Percentiles rank a stretch among this genome's conserved stretches.
phyloP scores from a whole-genome alignment of 2,113 vertebrate species.

The Ivindomyrus marchei region DNA sequence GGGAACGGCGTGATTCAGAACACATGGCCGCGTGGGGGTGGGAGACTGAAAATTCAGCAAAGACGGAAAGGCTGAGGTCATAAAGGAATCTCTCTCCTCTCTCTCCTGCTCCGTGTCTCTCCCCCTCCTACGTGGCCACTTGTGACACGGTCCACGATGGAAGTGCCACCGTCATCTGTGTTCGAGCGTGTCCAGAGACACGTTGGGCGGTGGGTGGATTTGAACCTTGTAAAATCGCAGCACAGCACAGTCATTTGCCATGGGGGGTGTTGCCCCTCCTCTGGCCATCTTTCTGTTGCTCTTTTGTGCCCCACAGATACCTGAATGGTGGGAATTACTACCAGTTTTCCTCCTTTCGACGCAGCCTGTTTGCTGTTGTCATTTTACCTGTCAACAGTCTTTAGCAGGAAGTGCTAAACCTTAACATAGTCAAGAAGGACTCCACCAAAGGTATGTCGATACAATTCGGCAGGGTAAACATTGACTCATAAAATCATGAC shows the following conservation, averaged over 20 bases:
- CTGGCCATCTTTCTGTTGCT: neutral
- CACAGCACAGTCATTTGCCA: neutral
- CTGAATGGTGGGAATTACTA: neutral
- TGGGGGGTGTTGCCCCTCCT: neutral
- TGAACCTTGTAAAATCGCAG: neutral
- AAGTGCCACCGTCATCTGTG: neutral
- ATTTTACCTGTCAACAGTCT: neutral
- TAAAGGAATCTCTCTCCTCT: neutral
- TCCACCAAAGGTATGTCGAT: neutral
- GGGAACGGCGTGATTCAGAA: neutral
- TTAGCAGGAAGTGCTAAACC: neutral
- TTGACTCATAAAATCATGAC: neutral
- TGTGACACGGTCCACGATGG: neutral
- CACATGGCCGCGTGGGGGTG: neutral
- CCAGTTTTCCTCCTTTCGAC: neutral
- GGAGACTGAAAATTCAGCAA: neutral
- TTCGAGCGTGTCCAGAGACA: neutral
- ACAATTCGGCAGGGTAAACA: neutral
- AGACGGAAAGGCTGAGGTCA: neutral
- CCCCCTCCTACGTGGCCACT: neutral
- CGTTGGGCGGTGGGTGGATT: neutral
- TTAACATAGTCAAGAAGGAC: neutral
- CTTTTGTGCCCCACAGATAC: neutral
- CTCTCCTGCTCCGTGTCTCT: neutral
- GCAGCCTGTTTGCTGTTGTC: neutral